Evolutionary conservation across 2,888 invertebrate genomes (phyloP), one percentile per base, ranked within the genome.

Genomic region (Stenolophus ochropezus): DNA sequence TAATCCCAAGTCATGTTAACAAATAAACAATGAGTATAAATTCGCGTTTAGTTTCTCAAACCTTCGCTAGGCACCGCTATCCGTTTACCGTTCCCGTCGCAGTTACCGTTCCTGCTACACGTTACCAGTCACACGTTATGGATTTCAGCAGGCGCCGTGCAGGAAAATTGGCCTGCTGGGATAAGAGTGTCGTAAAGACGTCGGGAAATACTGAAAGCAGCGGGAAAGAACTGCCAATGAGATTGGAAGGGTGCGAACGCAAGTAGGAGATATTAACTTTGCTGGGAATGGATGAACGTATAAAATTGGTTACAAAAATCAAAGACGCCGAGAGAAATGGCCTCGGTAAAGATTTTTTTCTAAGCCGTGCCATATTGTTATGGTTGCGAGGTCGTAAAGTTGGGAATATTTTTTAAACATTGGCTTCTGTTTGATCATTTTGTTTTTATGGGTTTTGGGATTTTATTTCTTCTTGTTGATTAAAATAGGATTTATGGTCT

Each of bases 191-290:
- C 71, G 71, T 71, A 71, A 71, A 71, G 42, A 71, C 71, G 42
- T 20, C 49, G 73, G 73, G 21, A 73, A 47, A 73, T 73, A 73
- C 73, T 47, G 73, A 73, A 73, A 42, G 49, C 73, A 73, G 47
- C 71, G 73, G 73, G 47, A 69, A 69, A 69, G 69, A 69, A 69
- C 69, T 69, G 69, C 47, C 73, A 73, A 73, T 73, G 73, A 73
- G 73, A 73, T 73, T 73, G 73, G 49, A 18, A 21, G 61, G n/a
- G 61, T 61, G 61, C 25, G 49, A 73, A 73, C 73, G 47, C 47
- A 73, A 73, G 73, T 73, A 73, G 73, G 49, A 73, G 73, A 73
- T 73, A 73, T 73, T 73, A 73, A 73, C 73, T 73, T 73, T 73
- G 73, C 23, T 47, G 73, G 49, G 20, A 73, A 73, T 73, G 73